Percentiles rank a stretch among this genome's conserved stretches.
Conservation (phyloP, 1,140 invertebrate genomes). For the Ptiloglossa arizonensis region DNA sequence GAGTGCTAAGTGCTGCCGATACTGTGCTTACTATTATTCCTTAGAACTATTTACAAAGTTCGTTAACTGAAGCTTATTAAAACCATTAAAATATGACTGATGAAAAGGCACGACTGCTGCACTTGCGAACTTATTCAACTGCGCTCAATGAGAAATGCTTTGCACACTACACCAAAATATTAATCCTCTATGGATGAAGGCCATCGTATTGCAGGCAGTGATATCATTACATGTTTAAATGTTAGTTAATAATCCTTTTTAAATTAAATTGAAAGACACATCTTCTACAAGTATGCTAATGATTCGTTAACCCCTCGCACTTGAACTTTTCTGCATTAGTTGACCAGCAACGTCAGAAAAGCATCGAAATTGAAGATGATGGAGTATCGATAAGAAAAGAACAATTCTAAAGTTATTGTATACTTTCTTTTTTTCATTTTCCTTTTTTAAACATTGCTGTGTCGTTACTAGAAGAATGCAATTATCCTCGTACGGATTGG, state of each 20-base stretch:
- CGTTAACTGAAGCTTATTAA: neutral
- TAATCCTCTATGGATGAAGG: slow-evolving; percentile 15
- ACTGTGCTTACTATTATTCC: slow-evolving; percentile 7
- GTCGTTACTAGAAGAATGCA: neutral
- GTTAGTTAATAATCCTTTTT: neutral
- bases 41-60: slow-evolving; percentile 39
- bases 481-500: neutral
- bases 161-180: slow-evolving; percentile 9
- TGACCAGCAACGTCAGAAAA: slow-evolving; percentile 25
- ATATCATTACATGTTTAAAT: slow-evolving; percentile 7
- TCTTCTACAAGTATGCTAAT: slow-evolving; percentile 14
- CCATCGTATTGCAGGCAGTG: slow-evolving; percentile 25
- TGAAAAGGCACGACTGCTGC: slow-evolving; percentile 39
- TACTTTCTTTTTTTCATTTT: no score
- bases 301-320: slow-evolving; percentile 15
- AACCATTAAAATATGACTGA: slow-evolving; percentile 11
- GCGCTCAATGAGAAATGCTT: slow-evolving; percentile 3
- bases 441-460: neutral
- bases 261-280: neutral
- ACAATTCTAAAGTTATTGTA: neutral
- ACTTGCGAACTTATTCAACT: slow-evolving; percentile 18
- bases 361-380: neutral
- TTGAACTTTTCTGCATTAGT: neutral
- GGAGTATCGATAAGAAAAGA: neutral
- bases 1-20: slow-evolving; percentile 10